Evolutionary conservation across 1,140 invertebrate species (phyloP).

Genomic region (Drosophila simulans): DNA sequence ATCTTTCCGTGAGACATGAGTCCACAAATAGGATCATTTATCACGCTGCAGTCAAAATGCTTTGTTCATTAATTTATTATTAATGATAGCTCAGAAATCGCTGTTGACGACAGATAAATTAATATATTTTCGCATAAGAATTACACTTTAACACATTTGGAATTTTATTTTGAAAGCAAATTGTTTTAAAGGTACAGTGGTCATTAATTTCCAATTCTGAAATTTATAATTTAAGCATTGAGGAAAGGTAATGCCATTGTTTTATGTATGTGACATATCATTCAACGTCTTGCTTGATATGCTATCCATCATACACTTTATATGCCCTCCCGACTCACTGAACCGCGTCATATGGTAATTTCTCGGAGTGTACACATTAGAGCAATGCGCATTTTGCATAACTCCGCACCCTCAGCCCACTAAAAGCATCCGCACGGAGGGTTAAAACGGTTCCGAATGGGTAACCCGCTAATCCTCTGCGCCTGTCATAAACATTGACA

Average conservation of each 20-base stretch:
- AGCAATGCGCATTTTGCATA: conserved; percentile 45
- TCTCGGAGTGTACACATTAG: conserved; percentile 34
- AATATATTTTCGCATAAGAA: background rate
- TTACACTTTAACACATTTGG: background rate
- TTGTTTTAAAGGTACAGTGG: too few relatives aligned
- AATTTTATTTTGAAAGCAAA: background rate
- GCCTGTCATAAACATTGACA: conserved; percentile 81
- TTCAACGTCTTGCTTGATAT: background rate
- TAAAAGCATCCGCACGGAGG: conserved; percentile 29
- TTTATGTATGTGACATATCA: background rate
- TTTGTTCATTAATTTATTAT: background rate
- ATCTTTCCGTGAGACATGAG: background rate
- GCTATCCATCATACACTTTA: conserved; percentile 21
- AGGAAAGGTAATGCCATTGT: background rate
- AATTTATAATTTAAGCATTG: background rate
- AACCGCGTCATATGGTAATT: conserved; percentile 37
- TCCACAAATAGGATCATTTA: background rate
- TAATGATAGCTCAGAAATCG: background rate
- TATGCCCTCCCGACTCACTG: conserved; percentile 20
- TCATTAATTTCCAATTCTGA: too few relatives aligned
- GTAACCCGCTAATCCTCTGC: conserved; percentile 75
- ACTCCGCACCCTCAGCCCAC: conserved; percentile 13
- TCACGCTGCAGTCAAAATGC: background rate
- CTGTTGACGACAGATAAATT: background rate
- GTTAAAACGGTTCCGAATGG: conserved; percentile 71